Percentiles rank a stretch among this genome's conserved stretches.
phyloP scores from a whole-genome alignment of 1,140 invertebrate species.

The Anastrepha ludens region DNA sequence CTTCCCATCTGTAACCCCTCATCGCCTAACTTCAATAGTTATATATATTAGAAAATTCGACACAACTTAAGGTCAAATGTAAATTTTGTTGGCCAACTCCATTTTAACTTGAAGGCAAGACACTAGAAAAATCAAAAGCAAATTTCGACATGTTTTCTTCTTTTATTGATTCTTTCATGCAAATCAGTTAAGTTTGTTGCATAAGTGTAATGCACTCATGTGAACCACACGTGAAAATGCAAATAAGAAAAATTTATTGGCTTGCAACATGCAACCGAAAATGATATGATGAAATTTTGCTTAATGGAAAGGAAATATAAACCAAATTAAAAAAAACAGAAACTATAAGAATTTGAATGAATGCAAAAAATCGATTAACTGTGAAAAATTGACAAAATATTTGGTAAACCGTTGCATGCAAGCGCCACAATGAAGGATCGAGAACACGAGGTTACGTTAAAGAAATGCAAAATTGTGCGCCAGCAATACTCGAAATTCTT shows the following conservation, averaged over 20 bases:
- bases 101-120: background rate
- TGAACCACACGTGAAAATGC: background rate
- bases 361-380: constrained; percentile 34
- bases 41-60: background rate
- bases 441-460: background rate
- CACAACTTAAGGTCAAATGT: background rate
- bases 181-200: too few relatives aligned
- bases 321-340: background rate
- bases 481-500: background rate
- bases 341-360: background rate
- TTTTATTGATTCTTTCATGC: too few relatives aligned
- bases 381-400: constrained; percentile 29
- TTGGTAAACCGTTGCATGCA: background rate
- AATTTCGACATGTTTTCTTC: too few relatives aligned
- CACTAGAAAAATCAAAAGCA: too few relatives aligned
- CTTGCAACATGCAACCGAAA: constrained; percentile 18
- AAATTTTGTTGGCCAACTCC: background rate
- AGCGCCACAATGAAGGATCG: background rate
- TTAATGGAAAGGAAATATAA: background rate
- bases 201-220: background rate
- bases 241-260: background rate
- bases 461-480: background rate
- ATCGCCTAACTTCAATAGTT: too few relatives aligned
- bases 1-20: too few relatives aligned
- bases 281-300: background rate